Evolutionary conservation across 2,797 vertebrate species (phyloP).

Genomic region (Forpus xanthops): DNA sequence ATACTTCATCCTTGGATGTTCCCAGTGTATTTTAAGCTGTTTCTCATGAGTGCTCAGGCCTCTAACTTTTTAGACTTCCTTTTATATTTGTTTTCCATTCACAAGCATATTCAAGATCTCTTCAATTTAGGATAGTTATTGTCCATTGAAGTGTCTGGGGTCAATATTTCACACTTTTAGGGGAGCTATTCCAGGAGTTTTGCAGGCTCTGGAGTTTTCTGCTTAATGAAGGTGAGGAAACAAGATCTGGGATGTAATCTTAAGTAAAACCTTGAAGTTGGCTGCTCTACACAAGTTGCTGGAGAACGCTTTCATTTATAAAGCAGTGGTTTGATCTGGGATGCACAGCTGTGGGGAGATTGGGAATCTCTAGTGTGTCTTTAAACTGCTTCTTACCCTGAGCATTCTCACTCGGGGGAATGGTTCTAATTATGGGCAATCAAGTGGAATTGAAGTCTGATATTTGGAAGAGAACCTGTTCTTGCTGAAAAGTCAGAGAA

Average conservation of each 20-base stretch:
- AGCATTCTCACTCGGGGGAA: background rate
- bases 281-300: background rate
- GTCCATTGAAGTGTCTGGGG: background rate
- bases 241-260: background rate
- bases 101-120: background rate
- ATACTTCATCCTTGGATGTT: background rate
- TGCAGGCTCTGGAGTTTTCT: background rate
- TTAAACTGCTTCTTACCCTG: background rate
- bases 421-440: background rate
- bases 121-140: background rate
- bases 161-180: background rate
- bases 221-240: background rate
- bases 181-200: background rate
- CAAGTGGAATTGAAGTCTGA: background rate
- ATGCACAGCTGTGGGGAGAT: background rate
- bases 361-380: background rate
- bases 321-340: background rate
- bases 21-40: background rate
- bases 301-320: background rate
- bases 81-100: background rate
- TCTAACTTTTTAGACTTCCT: background rate
- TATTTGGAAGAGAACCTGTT: background rate
- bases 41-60: background rate
- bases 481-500: background rate
- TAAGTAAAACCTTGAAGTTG: background rate